Conservation (phyloP, 1,140 invertebrate species). For the Phymorhynchus buccinoides region DNA sequence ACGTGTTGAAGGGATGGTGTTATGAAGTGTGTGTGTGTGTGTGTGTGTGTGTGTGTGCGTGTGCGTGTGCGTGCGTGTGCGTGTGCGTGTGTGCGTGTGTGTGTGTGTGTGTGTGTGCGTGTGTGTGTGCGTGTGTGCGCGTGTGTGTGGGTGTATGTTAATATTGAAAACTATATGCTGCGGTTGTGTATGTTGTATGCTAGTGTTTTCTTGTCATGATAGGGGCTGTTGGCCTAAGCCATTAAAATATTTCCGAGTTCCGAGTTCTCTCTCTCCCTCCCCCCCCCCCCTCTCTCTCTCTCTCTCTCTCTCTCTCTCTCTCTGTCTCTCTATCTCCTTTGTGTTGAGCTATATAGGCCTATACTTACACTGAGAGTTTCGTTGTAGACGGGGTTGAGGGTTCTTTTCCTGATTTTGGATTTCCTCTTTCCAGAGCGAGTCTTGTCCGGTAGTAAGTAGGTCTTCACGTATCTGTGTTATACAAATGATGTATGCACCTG, state of each 20-base stretch:
- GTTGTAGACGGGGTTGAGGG: conserved; percentile 93
- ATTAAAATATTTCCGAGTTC: no score
- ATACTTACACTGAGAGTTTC: conserved; percentile 81
- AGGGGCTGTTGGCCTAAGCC: background rate
- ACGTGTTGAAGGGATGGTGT: background rate
- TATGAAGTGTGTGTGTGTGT: background rate
- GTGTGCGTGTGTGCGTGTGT: background rate
- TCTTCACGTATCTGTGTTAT: conserved; percentile 84
- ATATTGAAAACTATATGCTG: no score
- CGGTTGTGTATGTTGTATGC: background rate
- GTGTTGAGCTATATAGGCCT: background rate
- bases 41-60: background rate
- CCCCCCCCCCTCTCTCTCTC: background rate
- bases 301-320: background rate
- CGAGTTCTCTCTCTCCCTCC: background rate
- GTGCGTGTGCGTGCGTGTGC: background rate
- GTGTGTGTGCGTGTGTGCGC: background rate
- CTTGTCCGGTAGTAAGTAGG: conserved; percentile 95
- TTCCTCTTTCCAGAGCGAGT: conserved; percentile 96
- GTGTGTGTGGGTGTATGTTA: background rate
- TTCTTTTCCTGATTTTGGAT: conserved; percentile 97
- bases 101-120: background rate
- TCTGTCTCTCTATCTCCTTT: background rate
- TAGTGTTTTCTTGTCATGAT: background rate
- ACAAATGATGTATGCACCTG: no score